Conservation (phyloP, 2,888 invertebrate genomes). For the Plebejus anna region DNA sequence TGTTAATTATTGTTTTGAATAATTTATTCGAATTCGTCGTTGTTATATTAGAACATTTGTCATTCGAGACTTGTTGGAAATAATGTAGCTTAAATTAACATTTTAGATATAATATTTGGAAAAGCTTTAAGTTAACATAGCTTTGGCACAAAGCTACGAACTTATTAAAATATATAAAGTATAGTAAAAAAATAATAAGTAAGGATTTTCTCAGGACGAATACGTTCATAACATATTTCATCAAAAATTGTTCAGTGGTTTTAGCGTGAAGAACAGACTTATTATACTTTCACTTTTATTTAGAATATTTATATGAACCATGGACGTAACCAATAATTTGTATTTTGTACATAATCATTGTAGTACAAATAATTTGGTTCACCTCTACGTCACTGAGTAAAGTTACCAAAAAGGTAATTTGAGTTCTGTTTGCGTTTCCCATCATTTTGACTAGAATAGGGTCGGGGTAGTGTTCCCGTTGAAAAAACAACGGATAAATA, state of each 20-base stretch:
- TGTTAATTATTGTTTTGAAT: slow-evolving; percentile 12
- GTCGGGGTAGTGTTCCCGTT: slow-evolving; percentile 44
- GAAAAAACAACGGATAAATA: slow-evolving; percentile 23
- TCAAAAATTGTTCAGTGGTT: too few relatives aligned
- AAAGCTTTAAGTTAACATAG: background rate
- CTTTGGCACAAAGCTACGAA: background rate
- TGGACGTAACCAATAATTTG: background rate
- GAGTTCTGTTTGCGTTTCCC: slow-evolving; percentile 74
- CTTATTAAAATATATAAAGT: too few relatives aligned
- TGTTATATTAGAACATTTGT: background rate
- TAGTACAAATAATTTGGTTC: slow-evolving; percentile 39
- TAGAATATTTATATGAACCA: too few relatives aligned
- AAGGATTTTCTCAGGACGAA: too few relatives aligned
- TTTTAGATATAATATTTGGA: background rate
- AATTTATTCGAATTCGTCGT: background rate
- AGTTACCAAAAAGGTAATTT: slow-evolving; percentile 57
- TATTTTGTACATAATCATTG: background rate
- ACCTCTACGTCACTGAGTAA: slow-evolving; percentile 52
- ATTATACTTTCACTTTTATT: too few relatives aligned
- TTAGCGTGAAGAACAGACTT: too few relatives aligned
- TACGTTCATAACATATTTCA: too few relatives aligned
- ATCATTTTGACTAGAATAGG: slow-evolving; percentile 65
- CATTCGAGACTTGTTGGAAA: background rate
- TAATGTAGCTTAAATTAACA: background rate
- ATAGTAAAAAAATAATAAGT: background rate